A percentile compares a stretch with the other conserved stretches of the same genome.
phyloP scores from a whole-genome alignment of 92 coral and sea anemone species.

The Palythoa grandis region DNA sequence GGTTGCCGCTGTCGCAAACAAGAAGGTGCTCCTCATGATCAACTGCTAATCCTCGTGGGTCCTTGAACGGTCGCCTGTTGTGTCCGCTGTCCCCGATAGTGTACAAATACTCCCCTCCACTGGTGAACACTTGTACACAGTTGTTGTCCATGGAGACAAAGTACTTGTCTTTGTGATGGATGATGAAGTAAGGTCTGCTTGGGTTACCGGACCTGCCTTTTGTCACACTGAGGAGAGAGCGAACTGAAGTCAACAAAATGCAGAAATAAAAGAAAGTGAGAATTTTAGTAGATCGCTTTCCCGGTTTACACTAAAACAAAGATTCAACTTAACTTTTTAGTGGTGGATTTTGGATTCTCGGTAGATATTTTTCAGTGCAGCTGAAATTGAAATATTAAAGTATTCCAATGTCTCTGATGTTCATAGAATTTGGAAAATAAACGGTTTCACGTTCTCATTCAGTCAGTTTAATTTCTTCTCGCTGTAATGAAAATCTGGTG shows the following conservation, averaged over 20 bases:
- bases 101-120: constrained; percentile 65
- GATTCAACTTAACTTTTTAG: too few relatives aligned
- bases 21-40: constrained; percentile 66
- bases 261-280: background rate
- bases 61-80: constrained; percentile 61
- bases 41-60: constrained; percentile 77
- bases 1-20: constrained; percentile 85
- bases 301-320: too few relatives aligned
- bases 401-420: too few relatives aligned
- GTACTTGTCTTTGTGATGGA: constrained; percentile 70
- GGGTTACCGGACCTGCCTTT: constrained; percentile 50
- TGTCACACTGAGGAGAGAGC: background rate
- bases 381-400: too few relatives aligned
- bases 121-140: constrained; percentile 71
- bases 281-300: too few relatives aligned
- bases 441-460: too few relatives aligned
- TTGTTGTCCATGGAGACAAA: constrained; percentile 70
- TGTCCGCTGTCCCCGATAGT: constrained; percentile 62
- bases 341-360: too few relatives aligned
- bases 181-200: constrained; percentile 74
- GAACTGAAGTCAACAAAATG: background rate
- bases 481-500: too few relatives aligned
- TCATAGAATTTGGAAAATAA: too few relatives aligned
- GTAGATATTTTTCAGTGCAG: too few relatives aligned
- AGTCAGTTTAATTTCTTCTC: too few relatives aligned